Evolutionary conservation across 2,113 vertebrate genomes (phyloP).

Genomic region (Cebidichthys violaceus): DNA sequence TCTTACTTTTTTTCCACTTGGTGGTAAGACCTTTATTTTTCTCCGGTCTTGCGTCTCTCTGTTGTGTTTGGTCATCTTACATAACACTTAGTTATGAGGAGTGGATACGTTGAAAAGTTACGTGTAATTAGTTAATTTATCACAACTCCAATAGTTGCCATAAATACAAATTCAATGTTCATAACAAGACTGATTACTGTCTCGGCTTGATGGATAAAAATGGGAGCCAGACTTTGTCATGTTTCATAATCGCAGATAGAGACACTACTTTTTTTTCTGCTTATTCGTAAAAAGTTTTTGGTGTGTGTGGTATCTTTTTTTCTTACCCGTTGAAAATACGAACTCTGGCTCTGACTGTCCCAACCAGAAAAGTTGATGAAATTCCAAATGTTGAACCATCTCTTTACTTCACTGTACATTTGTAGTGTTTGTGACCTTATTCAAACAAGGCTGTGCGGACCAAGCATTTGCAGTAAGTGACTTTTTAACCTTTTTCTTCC

Average conservation of each 20-base stretch:
- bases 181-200: background rate
- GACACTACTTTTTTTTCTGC: background rate
- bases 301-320: background rate
- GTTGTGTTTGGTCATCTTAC: background rate
- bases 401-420: too few species aligned
- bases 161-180: background rate
- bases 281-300: background rate
- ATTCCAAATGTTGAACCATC: too few species aligned
- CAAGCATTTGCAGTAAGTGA: conserved; percentile 11
- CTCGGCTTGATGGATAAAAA: background rate
- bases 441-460: background rate
- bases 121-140: too few species aligned
- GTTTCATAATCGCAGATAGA: background rate
- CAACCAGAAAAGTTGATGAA: too few species aligned
- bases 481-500: conserved; percentile 52
- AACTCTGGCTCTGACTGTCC: too few species aligned
- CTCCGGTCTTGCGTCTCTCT: too few species aligned
- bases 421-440: background rate
- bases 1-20: too few species aligned
- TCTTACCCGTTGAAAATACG: background rate
- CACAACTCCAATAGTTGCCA: background rate
- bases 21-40: background rate
- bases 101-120: too few species aligned
- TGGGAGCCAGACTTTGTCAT: background rate
- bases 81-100: too few species aligned